Evolutionary conservation across 2,888 invertebrate species (phyloP), one percentile per base, ranked within the genome.

Genomic region (Heliothis peltigera): DNA sequence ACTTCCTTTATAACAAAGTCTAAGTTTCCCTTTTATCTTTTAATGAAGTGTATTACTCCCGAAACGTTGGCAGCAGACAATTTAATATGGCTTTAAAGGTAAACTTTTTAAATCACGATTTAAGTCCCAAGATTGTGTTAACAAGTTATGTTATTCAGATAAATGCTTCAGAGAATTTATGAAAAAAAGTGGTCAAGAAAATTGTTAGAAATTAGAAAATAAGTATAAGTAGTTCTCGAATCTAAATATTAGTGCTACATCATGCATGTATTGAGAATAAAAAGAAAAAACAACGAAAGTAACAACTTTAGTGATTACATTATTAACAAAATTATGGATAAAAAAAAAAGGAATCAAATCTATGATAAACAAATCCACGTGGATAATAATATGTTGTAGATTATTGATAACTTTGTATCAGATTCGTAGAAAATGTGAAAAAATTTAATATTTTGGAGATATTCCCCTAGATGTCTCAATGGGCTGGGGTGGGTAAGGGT

Each of bases 11-110:
- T 73, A 75, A 70, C 64, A 79, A 74, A 75, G 74, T 56, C 74
- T 71, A 81, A 81, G 76, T 83, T 86, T 81, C 53, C 75, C 82
- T 83, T 87, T 87, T 75, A 84, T 84, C 80, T 83, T 83, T 79
- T 86, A 86, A 87, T 84, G 75, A 87, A 87, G 82, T 83, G 73
- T 80, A 84, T 74, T 49, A 65, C 77, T 74, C 69, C 75, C 61
- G 54, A 65, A 66, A 62, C 49, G 58, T 64, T 70, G 43, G 60
- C 71, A 71, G 77, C 66, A 54, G 64, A 64, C 68, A 67, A 66
- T 77, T 74, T 80, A 70, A n/a, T 67, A 77, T 54, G 57, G 58
- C 62, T 74, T 72, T 53, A 65, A 77, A 77, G 61, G 73, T 71
- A 48, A 81, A 75, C 76, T 72, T 74, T 73, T 80, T 55, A 65